Evolutionary conservation across 1,140 invertebrate species (phyloP).

Genomic region (Hirudo medicinalis): DNA sequence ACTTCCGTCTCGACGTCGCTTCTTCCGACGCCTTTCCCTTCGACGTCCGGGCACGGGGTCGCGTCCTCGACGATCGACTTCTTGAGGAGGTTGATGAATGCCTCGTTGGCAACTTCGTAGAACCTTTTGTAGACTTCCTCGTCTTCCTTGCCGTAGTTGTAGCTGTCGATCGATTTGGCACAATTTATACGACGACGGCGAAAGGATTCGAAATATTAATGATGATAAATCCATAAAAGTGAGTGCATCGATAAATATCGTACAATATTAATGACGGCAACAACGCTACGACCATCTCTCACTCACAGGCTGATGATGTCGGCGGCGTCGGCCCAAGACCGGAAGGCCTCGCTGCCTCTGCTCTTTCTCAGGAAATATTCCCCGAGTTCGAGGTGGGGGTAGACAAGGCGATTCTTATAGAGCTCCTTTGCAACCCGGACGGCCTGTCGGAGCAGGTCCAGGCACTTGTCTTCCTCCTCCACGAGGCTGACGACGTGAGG

Average conservation of each 20-base stretch:
- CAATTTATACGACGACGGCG: no score
- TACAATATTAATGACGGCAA: no score
- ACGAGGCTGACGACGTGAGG: constrained; percentile 19
- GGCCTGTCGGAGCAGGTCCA: constrained; percentile 55
- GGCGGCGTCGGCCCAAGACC: constrained; percentile 82
- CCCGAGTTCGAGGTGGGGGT: constrained; percentile 87
- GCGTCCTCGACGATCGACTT: constrained; percentile 50
- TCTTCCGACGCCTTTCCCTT: neutral
- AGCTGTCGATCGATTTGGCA: no score
- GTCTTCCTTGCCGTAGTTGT: constrained; percentile 77
- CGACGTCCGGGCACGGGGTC: no score
- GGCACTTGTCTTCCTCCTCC: constrained; percentile 12
- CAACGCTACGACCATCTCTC: no score
- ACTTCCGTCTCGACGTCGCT: neutral
- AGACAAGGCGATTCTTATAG: constrained; percentile 84
- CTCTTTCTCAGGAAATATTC: constrained; percentile 76
- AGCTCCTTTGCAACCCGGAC: constrained; percentile 59
- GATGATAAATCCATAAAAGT: no score
- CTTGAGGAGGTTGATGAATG: constrained; percentile 64
- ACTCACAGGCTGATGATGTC: constrained; percentile 78
- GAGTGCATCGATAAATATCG: no score
- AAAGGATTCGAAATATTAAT: no score
- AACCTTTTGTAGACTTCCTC: constrained; percentile 96
- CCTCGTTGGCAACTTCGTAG: constrained; percentile 83
- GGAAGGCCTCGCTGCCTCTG: constrained; percentile 75